Conservation (phyloP, 2,113 vertebrate species). For the Lutjanus erythropterus region DNA sequence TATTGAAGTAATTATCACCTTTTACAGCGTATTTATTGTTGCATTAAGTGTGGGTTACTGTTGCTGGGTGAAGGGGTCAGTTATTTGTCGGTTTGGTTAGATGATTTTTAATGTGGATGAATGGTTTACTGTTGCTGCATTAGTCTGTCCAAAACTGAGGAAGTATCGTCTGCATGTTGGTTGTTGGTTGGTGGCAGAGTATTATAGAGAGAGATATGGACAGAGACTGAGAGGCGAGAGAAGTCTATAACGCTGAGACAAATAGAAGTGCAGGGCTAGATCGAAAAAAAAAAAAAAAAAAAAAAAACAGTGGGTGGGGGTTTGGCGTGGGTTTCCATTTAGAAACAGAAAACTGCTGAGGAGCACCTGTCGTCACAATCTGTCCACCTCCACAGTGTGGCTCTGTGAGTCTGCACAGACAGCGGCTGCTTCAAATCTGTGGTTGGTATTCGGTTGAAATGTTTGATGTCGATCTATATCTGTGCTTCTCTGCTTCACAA, state of each 20-base stretch:
- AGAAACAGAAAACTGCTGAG: slow-evolving; percentile 71
- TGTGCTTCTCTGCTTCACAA: neutral
- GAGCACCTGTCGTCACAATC: slow-evolving; percentile 79
- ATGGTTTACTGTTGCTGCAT: neutral
- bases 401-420: slow-evolving; percentile 45
- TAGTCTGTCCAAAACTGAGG: neutral
- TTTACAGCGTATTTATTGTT: neutral
- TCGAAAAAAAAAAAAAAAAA: slow-evolving; percentile 51
- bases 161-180: neutral
- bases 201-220: neutral
- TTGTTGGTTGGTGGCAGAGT: neutral
- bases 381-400: slow-evolving; percentile 69
- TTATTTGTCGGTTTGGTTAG: neutral
- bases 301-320: slow-evolving; percentile 48
- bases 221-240: slow-evolving; percentile 15
- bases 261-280: slow-evolving; percentile 41
- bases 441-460: slow-evolving; percentile 12
- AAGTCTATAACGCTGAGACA: slow-evolving; percentile 32
- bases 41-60: neutral
- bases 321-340: slow-evolving; percentile 64
- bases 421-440: slow-evolving; percentile 34
- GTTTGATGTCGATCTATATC: slow-evolving; percentile 15
- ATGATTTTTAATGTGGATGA: neutral
- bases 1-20: neutral
- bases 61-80: neutral